phyloP scores from a whole-genome alignment of 2,113 vertebrate species.

The Ciconia stormi region DNA sequence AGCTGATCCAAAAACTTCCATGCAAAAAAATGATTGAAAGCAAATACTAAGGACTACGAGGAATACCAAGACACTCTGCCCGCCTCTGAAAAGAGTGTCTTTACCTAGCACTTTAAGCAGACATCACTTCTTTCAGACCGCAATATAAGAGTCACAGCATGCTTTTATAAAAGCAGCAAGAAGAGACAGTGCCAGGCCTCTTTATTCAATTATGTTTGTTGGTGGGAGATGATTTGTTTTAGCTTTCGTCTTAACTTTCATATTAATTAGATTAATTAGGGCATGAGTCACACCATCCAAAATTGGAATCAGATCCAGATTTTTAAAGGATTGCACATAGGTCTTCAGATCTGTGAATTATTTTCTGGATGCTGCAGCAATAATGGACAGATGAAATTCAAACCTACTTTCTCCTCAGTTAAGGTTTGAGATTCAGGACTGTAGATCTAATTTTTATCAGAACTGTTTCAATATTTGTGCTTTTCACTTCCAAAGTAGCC shows the following conservation, averaged over 20 bases:
- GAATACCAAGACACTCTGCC: fast-evolving
- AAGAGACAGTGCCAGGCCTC: not conserved
- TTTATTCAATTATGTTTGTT: not conserved
- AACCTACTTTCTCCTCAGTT: not conserved
- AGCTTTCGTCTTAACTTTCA: not conserved
- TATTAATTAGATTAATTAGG: not conserved
- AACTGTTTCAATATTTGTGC: not conserved
- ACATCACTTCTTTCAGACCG: not conserved
- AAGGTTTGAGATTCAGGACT: not conserved
- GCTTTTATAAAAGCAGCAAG: not conserved
- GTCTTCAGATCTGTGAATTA: not conserved
- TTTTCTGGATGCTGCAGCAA: not conserved
- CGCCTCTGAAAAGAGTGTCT: not conserved
- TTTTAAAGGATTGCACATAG: not conserved
- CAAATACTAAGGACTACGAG: not conserved
- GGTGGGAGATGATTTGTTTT: not conserved
- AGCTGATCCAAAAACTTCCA: not conserved
- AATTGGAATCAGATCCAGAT: not conserved
- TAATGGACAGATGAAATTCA: not conserved
- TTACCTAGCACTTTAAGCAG: not conserved
- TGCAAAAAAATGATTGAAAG: not conserved
- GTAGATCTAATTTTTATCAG: not conserved
- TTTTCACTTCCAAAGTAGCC: fast-evolving
- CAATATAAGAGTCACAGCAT: not conserved
- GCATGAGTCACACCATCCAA: not conserved